Base-by-base conservation (phyloP, 2,797 vertebrate genomes). In the Sorex maritimensis region DNA sequence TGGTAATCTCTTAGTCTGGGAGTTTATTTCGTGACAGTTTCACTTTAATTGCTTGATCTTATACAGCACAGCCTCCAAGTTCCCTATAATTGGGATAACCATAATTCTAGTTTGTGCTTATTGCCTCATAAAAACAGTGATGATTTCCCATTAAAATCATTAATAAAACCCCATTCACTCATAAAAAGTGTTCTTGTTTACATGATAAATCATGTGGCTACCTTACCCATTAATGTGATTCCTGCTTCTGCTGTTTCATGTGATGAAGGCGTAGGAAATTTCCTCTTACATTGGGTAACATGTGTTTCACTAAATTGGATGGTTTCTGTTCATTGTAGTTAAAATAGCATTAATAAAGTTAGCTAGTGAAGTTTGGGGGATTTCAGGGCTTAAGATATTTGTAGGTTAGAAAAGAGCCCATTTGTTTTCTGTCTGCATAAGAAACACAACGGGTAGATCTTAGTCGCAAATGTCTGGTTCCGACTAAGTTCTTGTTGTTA, bases 51-150 rank as follows among this genome's bases (percentile, higher is more conserved):
- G n/a, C 28, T 69, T 94, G 67, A 68, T 83, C 21, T 77, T 44
- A 87, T 1, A 58, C 6, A 91, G 6, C 19, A 72, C 14, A 82
- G 17, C 28, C 23, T 84, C 34, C 24, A 68, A 24, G 15, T 86
- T 94, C 30, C 49, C 26, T 30, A 1, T 84, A 75, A 65, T 5
- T 69, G 23, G 65, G 28, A 6, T 67, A 52, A 72, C 12, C 12
- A 21, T 71, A 87, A 81, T 88, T 71, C 49, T 85, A 73, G 38
- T 91, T 85, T 73, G 71, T 86, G 34, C 44, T 30, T 82, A 4
- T 85, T 89, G 19, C 24, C 30, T 7, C 7, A 7, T 82, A 41
- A 91, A 0, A 93, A 82, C 41, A 44, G 41, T 44, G 41, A 44
- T 74, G 73, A 82, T 74, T 86, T 72, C 17, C 41, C 19, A 83